Base-by-base conservation (phyloP, 2,888 invertebrate species). In the Apodemia duryi region DNA sequence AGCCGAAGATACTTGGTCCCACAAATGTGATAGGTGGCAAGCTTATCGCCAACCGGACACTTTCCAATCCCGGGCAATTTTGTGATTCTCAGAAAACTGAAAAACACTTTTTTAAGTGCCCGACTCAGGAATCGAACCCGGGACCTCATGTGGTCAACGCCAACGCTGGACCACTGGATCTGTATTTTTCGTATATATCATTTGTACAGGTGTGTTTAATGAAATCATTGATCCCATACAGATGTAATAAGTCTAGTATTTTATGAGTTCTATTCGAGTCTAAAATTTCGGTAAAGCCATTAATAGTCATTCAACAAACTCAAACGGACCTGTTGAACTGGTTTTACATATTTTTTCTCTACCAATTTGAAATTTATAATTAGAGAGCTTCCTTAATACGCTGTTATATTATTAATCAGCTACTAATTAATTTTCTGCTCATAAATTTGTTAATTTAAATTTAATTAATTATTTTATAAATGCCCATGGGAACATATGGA, bases 321-420 rank as follows among this genome's bases (percentile, higher is more conserved):
- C 13, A 13, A 46, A 57, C 6, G 32, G 57, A 32, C 57, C 32
- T 5, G 57, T 57, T 57, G 57, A 57, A 57, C 57, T 13, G 32
- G 57, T 32, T 57, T 2, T 28, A 11, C n/a, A 29, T 57, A 46
- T 46, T 57, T 57, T 57, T 57, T 57, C 52, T 29, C 11, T 29
- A 57, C 57, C 32, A 32, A 11, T 57, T 29, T 32, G 10, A 57
- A 57, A 32, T 38, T 38, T 38, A 29, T 57, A 32, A 57, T 32
- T 57, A 57, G 28, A 57, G 32, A 57, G 57, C 57, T 57, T 57
- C 57, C 57, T 32, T 57, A 57, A 13, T 57, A 57, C 57, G 57
- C 57, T 57, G 57, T 57, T 10, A 32, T 13, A n/a, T 57, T 57
- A 32, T 57, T 57, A 57, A 57, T 57, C 32, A 13, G 32, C 5